These are phyloP conservation scores for Pseudocheirus occidentalis DNA, from an alignment of 2,797 vertebrate species.

Conservation along the genomic window DNA sequence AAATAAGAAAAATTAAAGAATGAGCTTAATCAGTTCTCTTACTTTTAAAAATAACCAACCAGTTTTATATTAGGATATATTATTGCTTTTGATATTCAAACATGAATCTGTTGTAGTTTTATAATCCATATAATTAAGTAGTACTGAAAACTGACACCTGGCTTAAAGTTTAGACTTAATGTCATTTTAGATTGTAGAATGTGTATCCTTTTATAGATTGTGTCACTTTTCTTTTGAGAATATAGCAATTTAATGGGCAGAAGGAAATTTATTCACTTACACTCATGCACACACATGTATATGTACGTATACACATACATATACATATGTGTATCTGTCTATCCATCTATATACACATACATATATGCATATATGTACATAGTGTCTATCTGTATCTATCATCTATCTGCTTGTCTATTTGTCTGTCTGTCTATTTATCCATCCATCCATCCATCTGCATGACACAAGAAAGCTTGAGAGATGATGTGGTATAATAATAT, in stretches of 20 bases:
- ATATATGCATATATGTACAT: too few species aligned
- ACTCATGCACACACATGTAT: too few species aligned
- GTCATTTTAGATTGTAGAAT: not conserved
- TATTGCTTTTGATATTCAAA: slow-evolving; percentile 8
- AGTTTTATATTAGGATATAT: slow-evolving; percentile 12
- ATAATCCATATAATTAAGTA: not conserved
- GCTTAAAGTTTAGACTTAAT: not conserved
- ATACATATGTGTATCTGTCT: too few species aligned
- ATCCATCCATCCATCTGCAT: too few species aligned
- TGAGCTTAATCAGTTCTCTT: not conserved
- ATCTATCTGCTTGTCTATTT: too few species aligned
- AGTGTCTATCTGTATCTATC: too few species aligned
- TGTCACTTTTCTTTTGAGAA: not conserved
- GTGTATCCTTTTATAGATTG: not conserved
- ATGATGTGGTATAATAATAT: not conserved
- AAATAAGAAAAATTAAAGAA: not conserved
- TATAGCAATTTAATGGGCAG: not conserved
- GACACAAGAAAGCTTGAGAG: not conserved
- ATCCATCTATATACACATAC: not conserved
- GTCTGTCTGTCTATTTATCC: too few species aligned
- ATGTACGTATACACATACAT: not conserved
- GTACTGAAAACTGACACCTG: not conserved
- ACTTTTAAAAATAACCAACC: slow-evolving; percentile 17
- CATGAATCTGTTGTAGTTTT: not conserved
- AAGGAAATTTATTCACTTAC: not conserved